Evolutionary conservation across 2,113 vertebrate genomes (phyloP), one percentile per base, ranked within the genome.

Genomic region (Phainopepla nitens): DNA sequence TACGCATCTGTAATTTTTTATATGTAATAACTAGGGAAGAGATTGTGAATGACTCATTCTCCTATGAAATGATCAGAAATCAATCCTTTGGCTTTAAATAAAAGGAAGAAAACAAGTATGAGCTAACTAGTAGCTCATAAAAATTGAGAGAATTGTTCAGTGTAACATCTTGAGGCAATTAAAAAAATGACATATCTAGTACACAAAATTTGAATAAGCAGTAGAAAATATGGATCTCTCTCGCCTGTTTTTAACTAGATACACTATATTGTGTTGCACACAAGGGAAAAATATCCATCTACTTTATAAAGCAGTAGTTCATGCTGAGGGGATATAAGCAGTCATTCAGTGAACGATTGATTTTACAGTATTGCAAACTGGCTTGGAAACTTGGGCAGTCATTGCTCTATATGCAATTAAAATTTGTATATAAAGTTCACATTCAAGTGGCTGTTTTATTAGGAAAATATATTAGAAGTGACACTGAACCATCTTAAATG

Each of bases 221-320:
- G 57, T 91, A 92, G 94, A 95, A 97, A 97, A 91, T 96, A 89
- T 53, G 75, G 93, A 60, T 95, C n/a, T 95, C 45, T 92, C 89
- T 90, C 80, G 92, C 89, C 58, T 90, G 84, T 92, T 94, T 96
- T 87, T 93, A 95, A 83, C 83, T 71, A 90, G 77, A 93, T 94
- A 68, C 50, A 57, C 29, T 97, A 65, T 90, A 97, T 82, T 96
- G 51, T 71, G 76, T 76, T 94, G 82, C 25, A 11, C 93, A 87
- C 93, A 83, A 94, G 87, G 93, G 90, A 89, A 82, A 97, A 96
- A 98, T 97, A 94, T 97, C 91, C 90, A 77, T 97, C 85, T 89
- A 94, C 89, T 97, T 98, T 98, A 98, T 98, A 98, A 98, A 96
- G 95, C 96, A 96, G 94, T 98, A 98, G 98, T 98, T 99, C 97